Percentiles rank a stretch among this genome's conserved stretches.
Conservation (phyloP, 92 coral and sea anemone genomes). For the Porites divaricata region DNA sequence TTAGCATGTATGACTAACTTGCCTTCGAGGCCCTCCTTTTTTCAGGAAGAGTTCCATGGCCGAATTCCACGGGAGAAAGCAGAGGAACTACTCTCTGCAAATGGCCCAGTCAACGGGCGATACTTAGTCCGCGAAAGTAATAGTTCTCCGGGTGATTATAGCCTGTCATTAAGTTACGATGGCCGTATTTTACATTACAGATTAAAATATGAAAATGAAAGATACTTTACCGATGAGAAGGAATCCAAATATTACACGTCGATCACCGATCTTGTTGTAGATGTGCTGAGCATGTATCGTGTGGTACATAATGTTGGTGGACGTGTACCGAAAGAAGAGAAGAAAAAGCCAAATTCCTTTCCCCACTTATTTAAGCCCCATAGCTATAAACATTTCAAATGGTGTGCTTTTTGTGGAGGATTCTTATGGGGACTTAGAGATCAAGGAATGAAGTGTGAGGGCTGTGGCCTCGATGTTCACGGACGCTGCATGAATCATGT, state of each 20-base stretch:
- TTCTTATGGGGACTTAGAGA: conserved; percentile 98
- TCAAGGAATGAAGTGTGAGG: conserved; percentile 92
- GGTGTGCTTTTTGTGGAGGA: conserved; percentile 93
- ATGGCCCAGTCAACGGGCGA: conserved; percentile 86
- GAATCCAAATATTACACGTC: conserved; percentile 67
- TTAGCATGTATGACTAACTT: conserved; percentile 93
- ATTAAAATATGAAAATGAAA: conserved; percentile 79
- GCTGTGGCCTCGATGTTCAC: conserved; percentile 92
- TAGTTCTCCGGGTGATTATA: conserved; percentile 92
- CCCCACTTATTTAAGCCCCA: conserved; percentile 80
- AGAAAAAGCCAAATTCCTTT: conserved; percentile 33
- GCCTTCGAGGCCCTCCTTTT: conserved; percentile 83
- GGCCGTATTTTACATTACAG: conserved; percentile 87
- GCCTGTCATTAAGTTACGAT: conserved; percentile 89
- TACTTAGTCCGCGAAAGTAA: conserved; percentile 94
- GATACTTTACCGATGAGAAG: conserved; percentile 71
- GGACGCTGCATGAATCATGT: conserved; percentile 84
- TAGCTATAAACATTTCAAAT: conserved; percentile 92
- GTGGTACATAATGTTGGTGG: conserved; percentile 70
- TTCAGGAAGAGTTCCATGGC: conserved; percentile 97
- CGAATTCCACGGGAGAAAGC: conserved; percentile 91
- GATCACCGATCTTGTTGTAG: conserved; percentile 89
- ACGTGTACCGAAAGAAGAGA: conserved; percentile 65
- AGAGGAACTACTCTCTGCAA: conserved; percentile 78
- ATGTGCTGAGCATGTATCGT: conserved; percentile 82